Percentiles rank a stretch among this genome's conserved stretches.
phyloP scores from a whole-genome alignment of 2,888 invertebrate genomes.

The Actias luna region DNA sequence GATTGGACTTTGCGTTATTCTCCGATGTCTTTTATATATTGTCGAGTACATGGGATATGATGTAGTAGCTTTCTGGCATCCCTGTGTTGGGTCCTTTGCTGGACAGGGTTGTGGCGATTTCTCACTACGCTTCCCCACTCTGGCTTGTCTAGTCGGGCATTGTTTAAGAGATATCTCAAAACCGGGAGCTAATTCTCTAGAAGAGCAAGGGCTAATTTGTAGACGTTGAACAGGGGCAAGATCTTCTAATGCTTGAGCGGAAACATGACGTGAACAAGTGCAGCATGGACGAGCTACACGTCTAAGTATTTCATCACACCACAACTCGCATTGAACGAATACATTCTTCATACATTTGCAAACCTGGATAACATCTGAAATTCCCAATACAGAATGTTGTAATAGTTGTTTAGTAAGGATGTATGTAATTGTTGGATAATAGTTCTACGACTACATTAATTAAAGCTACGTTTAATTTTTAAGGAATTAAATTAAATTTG shows the following conservation, averaged over 20 bases:
- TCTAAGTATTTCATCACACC: conserved; percentile 68
- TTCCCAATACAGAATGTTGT: background rate
- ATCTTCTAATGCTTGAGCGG: conserved; percentile 49
- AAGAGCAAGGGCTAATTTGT: conserved; percentile 33
- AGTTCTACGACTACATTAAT: too few species aligned
- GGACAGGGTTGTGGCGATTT: conserved; percentile 41
- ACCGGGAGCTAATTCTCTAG: conserved; percentile 43
- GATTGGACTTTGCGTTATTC: conserved; percentile 13
- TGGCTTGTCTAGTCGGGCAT: conserved; percentile 42
- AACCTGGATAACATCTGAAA: conserved; percentile 57
- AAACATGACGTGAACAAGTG: conserved; percentile 60
- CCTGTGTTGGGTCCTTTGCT: conserved; percentile 37
- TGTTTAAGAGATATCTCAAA: conserved; percentile 47
- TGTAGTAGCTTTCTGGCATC: conserved; percentile 39
- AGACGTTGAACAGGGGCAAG: conserved; percentile 40
- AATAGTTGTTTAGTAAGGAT: too few species aligned
- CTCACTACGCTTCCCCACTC: conserved; percentile 21
- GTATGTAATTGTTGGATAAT: too few species aligned
- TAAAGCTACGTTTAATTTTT: conserved; percentile 12
- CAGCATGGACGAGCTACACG: conserved; percentile 60
- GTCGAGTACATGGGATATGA: conserved; percentile 51
- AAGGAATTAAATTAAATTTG: background rate
- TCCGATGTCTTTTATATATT: conserved; percentile 22
- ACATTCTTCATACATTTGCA: conserved; percentile 74
- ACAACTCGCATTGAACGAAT: conserved; percentile 70